Evolutionary conservation across 2,888 invertebrate species (phyloP).

Genomic region (Aplocera efformata): DNA sequence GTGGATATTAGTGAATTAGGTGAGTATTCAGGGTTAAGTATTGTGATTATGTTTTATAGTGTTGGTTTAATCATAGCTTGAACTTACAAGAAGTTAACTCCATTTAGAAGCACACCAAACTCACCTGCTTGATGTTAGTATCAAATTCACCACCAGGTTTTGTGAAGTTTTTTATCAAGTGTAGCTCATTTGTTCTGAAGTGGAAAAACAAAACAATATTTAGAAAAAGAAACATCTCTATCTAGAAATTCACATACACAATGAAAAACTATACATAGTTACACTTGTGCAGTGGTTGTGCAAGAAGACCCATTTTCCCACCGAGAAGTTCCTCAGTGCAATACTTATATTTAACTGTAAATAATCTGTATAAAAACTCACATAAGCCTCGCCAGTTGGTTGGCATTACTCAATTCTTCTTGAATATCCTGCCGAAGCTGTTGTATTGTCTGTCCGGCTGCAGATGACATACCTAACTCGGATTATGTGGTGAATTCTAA

Average conservation of each 20-base stretch:
- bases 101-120: slow-evolving; percentile 2
- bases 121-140: slow-evolving; percentile 52
- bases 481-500: too few species aligned
- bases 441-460: slow-evolving; percentile 31
- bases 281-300: too few species aligned
- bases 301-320: too few species aligned
- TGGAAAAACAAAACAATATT: not conserved
- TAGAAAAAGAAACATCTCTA: not conserved
- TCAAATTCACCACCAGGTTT: slow-evolving; percentile 54
- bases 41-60: too few species aligned
- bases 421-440: slow-evolving; percentile 62
- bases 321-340: too few species aligned
- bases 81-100: too few species aligned
- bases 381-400: slow-evolving; percentile 60
- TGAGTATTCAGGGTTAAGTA: too few species aligned
- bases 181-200: slow-evolving; percentile 54
- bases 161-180: slow-evolving; percentile 58
- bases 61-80: too few species aligned
- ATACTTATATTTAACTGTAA: too few species aligned
- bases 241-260: slow-evolving; percentile 55
- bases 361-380: slow-evolving; percentile 36
- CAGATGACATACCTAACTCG: slow-evolving; percentile 31
- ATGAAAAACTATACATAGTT: too few species aligned
- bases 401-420: slow-evolving; percentile 60
- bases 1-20: too few species aligned